Percentiles rank a stretch among this genome's conserved stretches.
Evolutionary conservation across 2,113 vertebrate species (phyloP).

Genomic region (Microtus richardsoni): DNA sequence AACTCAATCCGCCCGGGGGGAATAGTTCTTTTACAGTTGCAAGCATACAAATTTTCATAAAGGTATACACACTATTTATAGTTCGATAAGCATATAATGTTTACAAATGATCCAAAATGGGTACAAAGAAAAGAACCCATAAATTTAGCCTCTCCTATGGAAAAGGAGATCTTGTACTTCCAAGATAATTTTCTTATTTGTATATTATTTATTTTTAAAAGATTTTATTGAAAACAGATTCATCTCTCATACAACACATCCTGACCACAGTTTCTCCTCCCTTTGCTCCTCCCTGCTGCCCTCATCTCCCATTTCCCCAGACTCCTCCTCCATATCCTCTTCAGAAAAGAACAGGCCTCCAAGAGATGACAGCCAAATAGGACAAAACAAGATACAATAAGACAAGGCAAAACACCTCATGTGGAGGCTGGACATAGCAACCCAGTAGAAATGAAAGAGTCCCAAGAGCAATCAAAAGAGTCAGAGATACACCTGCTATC

Average conservation of each 20-base stretch:
- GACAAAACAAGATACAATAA: not conserved
- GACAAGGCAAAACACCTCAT: not conserved
- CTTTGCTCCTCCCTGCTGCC: not conserved
- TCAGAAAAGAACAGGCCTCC: not conserved
- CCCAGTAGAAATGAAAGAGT: not conserved
- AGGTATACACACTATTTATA: not conserved
- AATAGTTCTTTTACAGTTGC: not conserved
- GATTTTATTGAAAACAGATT: not conserved
- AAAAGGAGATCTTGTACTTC: not conserved
- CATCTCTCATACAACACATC: not conserved
- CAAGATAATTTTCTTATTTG: not conserved
- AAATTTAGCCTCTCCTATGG: not conserved
- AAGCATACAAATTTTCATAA: not conserved
- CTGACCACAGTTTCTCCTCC: not conserved
- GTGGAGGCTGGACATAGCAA: not conserved
- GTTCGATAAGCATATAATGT: not conserved
- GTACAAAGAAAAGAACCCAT: not conserved
- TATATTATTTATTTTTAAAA: not conserved
- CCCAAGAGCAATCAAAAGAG: not conserved
- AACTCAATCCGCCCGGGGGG: not conserved
- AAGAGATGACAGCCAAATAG: not conserved
- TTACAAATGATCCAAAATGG: not conserved
- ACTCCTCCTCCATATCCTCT: not conserved
- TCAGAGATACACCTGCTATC: not conserved
- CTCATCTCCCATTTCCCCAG: not conserved